A percentile compares a stretch with the other conserved stretches of the same genome.
Conservation (phyloP, 2,797 vertebrate genomes). For the Kryptopterus vitreolus region DNA sequence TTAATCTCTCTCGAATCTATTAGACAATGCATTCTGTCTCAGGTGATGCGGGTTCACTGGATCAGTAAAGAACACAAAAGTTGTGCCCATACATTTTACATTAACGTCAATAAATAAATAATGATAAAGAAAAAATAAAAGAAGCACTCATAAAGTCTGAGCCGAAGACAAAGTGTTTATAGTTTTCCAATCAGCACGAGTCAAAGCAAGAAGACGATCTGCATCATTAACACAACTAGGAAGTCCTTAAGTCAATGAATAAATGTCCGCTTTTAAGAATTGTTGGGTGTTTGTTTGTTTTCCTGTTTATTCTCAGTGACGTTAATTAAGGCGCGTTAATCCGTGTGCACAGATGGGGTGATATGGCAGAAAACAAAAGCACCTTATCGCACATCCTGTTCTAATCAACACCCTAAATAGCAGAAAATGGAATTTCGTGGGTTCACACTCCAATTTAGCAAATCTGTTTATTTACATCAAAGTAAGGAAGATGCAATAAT, state of each 20-base stretch:
- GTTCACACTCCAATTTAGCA: not conserved
- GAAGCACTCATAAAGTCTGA: not conserved
- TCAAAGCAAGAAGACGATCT: not conserved
- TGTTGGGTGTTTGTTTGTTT: not conserved
- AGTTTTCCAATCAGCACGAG: not conserved
- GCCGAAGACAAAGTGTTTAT: not conserved
- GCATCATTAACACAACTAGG: not conserved
- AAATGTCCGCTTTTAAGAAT: not conserved
- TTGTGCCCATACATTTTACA: not conserved
- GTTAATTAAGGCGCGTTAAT: not conserved
- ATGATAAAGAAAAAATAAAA: not conserved
- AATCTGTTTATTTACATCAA: not conserved
- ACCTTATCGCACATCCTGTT: not conserved
- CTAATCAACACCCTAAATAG: not conserved
- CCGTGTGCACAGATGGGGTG: not conserved
- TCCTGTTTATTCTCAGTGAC: not conserved
- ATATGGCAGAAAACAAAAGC: constrained; percentile 8
- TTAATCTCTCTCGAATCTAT: not conserved
- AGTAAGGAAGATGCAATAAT: too few relatives aligned
- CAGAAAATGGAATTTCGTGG: too few relatives aligned
- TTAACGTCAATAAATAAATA: not conserved
- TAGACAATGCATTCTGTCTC: not conserved
- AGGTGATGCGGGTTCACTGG: not conserved
- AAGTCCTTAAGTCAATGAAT: not conserved
- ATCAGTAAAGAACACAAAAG: not conserved